Evolutionary conservation across 2,113 vertebrate species (phyloP), one percentile per base, ranked within the genome.

Genomic region (rat (Rattus norvegicus)): DNA sequence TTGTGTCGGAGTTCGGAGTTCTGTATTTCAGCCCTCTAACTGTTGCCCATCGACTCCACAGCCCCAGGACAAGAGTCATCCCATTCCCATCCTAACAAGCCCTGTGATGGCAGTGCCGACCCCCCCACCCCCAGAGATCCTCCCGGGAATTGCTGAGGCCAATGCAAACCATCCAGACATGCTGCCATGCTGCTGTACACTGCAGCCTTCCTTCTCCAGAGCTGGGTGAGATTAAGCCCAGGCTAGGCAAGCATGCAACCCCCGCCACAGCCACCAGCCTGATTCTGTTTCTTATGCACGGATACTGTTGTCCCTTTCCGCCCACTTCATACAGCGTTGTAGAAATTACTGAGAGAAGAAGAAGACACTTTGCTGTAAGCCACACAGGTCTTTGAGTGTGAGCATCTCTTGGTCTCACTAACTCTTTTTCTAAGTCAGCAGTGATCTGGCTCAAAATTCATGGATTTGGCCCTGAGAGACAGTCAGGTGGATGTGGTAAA

Each of bases 351-450:
- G 43, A 79, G 79, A 49, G 20, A n/a, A 76, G 22, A 43, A 19
- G 88, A 49, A 63, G 76, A 36, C 56, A 20, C 54, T 85, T 36
- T 39, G 59, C 8, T 56, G 22, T 20, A 49, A 49, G 75, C 17
- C 54, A 73, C 22, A 22, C 1, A 56, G 56, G 9, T 30, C 76
- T 85, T 30, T 47, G 83, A 47, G 83, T 26, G 47, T 4, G 19
- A 54, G 22, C 9, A 17, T 77, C 43, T 61, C 90, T 83, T 13
- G 65, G 87, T 43, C 16, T 22, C 22, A 33, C 22, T 92, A 79
- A 90, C 72, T 52, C 86, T 72, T 93, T 94, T 87, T 69, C 85
- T 52, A 49, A 91, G 49, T 63, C 14, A 94, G 0, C 91, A 91
- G 92, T 14, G 77, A 73, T 70, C 22, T 92, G 33, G 56, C 77